Conservation (phyloP, 1,140 invertebrate species). For the Bombus haemorrhoidalis region DNA sequence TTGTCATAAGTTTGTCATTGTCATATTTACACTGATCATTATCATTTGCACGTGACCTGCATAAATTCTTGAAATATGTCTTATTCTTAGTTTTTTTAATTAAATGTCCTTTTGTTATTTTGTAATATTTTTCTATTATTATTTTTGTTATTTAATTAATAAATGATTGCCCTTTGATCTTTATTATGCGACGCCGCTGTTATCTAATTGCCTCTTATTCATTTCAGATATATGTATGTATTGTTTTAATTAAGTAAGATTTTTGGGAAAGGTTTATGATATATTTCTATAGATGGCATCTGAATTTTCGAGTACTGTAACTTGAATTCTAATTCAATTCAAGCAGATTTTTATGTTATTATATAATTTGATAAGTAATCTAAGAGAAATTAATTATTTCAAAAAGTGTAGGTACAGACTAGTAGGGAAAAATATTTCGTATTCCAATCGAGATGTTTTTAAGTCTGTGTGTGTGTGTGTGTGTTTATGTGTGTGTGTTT, state of each 20-base stretch:
- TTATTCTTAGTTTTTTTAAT: neutral
- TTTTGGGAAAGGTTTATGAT: too few species aligned
- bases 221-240: too few species aligned
- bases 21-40: neutral
- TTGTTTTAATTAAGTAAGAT: too few species aligned
- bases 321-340: too few species aligned
- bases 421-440: neutral
- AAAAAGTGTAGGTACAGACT: neutral
- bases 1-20: neutral
- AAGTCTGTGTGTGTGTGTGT: too few species aligned
- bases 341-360: too few species aligned
- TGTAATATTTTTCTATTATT: neutral
- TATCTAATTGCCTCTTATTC: too few species aligned
- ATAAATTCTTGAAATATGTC: neutral
- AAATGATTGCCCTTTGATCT: too few species aligned
- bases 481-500: accelerated
- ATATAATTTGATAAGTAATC: too few species aligned
- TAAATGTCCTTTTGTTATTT: neutral
- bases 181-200: too few species aligned
- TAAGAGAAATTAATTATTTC: neutral
- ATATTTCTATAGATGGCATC: too few species aligned
- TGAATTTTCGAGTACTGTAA: too few species aligned
- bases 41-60: neutral
- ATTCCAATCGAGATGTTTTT: neutral
- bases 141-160: neutral